Conservation (phyloP, 2,888 invertebrate species). For the Arrhopalites spinosus region DNA sequence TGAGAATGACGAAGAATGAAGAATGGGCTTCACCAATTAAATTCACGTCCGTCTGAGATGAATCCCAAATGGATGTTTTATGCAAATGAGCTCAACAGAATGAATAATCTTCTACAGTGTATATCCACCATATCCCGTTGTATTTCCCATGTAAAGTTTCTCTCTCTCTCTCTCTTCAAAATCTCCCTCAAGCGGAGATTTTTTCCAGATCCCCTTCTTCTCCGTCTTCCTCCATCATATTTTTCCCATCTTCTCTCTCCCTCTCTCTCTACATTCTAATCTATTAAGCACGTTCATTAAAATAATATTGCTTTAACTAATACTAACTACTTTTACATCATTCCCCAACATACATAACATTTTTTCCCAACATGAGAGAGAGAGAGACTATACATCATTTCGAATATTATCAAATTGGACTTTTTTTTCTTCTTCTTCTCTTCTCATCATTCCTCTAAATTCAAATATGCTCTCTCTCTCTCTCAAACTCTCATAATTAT, state of each 20-base stretch:
- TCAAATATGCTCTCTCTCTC: no score
- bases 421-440: no score
- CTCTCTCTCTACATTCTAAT: constrained; percentile 24
- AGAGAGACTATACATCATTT: not conserved
- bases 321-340: not conserved
- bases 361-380: no score
- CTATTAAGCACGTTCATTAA: constrained; percentile 32
- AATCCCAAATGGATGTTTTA: constrained; percentile 46
- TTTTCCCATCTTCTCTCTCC: constrained; percentile 19
- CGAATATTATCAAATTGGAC: no score
- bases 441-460: no score
- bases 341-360: no score
- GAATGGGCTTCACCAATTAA: constrained; percentile 44
- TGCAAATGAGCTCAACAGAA: constrained; percentile 42
- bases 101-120: constrained; percentile 22
- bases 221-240: constrained; percentile 20
- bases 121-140: not conserved
- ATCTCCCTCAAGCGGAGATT: constrained; percentile 37
- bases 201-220: constrained; percentile 26
- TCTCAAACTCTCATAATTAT: no score
- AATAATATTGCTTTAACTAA: constrained; percentile 28
- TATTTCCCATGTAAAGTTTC: not conserved
- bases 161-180: constrained; percentile 6
- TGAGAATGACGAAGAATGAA: constrained; percentile 34
- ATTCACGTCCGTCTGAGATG: constrained; percentile 47